Conservation (phyloP, 1,140 invertebrate genomes). For the Andrena cerasifolii region DNA sequence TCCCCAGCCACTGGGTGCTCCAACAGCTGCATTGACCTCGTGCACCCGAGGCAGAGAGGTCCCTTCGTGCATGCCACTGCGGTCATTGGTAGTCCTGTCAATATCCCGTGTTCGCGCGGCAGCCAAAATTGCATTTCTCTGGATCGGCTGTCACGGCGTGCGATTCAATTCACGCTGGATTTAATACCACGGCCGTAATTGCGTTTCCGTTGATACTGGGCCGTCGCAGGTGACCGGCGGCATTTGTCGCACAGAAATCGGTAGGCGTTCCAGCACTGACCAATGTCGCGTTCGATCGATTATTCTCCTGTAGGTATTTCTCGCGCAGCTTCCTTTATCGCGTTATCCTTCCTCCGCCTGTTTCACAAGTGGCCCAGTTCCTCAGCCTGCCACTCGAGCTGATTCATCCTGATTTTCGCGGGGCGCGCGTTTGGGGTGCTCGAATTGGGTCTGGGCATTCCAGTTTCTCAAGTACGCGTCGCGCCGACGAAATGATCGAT, state of each 20-base stretch:
- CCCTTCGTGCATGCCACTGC: constrained; percentile 31
- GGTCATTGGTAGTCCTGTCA: constrained; percentile 48
- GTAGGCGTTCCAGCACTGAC: not conserved
- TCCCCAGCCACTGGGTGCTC: too few relatives aligned
- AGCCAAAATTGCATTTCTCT: constrained; percentile 60
- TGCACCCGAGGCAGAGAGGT: not conserved
- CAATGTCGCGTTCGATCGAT: not conserved
- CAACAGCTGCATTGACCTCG: constrained; percentile 40
- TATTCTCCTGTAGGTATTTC: not conserved
- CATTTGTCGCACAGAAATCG: constrained; percentile 10
- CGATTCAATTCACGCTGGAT: constrained; percentile 52
- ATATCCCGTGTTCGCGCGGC: constrained; percentile 43
- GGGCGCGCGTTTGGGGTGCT: not conserved
- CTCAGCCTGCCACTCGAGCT: too few relatives aligned
- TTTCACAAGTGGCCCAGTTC: not conserved
- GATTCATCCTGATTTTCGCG: too few relatives aligned
- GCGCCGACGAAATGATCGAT: constrained; percentile 34
- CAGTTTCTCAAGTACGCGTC: constrained; percentile 20
- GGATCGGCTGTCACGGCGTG: constrained; percentile 51
- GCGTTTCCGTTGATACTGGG: constrained; percentile 38
- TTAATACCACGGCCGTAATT: constrained; percentile 62
- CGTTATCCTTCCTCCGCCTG: not conserved
- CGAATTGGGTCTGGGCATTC: constrained; percentile 35
- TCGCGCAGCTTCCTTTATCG: not conserved
- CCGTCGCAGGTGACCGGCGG: constrained; percentile 11